These are phyloP conservation scores for Montifringilla adamsi DNA, from an alignment of 2,113 vertebrate species.

Conservation along the genomic window DNA sequence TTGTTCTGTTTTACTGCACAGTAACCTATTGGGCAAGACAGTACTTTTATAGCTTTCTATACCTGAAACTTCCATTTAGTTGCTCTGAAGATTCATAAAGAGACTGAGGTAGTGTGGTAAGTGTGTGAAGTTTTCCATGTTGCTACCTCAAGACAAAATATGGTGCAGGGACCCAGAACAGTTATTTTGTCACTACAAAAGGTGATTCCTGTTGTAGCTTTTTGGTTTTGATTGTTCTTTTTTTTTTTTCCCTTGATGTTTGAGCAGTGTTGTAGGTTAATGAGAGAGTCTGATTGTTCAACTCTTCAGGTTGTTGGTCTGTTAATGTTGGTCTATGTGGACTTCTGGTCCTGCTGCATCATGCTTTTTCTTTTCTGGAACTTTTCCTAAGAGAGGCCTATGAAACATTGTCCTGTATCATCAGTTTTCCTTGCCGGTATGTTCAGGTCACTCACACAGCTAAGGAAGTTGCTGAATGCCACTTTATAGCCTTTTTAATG, in stretches of 20 bases:
- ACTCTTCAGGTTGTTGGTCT: neutral
- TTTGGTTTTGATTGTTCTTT: neutral
- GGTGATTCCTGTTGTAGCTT: neutral
- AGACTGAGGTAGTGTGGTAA: slow-evolving; percentile 39
- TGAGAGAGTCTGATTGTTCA: neutral
- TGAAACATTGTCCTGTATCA: neutral
- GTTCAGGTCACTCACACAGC: neutral
- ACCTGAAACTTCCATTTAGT: slow-evolving; percentile 3
- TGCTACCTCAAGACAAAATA: slow-evolving; percentile 47
- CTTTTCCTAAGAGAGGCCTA: neutral
- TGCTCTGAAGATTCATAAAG: slow-evolving; percentile 16
- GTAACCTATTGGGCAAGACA: neutral
- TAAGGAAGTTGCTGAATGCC: neutral
- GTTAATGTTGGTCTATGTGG: neutral
- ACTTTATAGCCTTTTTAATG: neutral
- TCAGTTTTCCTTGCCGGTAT: neutral
- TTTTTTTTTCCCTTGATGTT: neutral
- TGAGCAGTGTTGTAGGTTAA: neutral
- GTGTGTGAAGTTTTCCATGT: slow-evolving; percentile 28
- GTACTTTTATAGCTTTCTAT: neutral
- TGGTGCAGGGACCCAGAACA: slow-evolving; percentile 36
- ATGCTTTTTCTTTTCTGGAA: neutral
- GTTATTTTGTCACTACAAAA: neutral
- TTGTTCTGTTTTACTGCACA: slow-evolving; percentile 30
- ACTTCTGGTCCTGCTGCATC: slow-evolving; percentile 1